phyloP scores from a whole-genome alignment of 2,888 invertebrate species.

The Brachyopa scutellaris region DNA sequence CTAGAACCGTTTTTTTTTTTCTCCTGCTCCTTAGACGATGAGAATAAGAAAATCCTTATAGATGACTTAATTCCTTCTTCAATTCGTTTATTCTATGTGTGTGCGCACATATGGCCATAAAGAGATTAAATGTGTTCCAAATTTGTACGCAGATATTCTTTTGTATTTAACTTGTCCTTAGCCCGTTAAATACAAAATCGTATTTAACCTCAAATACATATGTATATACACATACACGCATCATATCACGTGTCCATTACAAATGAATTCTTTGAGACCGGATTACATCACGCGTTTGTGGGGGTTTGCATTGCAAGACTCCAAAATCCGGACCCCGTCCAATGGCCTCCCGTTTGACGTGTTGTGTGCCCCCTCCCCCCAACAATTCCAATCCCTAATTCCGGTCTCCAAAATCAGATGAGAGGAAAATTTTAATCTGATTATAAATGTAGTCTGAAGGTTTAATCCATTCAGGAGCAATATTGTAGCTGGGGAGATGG shows the following conservation, averaged over 20 bases:
- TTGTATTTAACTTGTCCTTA: not conserved
- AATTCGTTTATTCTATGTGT: too few species aligned
- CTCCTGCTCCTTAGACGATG: too few species aligned
- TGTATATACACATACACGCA: not conserved
- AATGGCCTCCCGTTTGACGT: conserved; percentile 1
- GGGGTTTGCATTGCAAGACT: not conserved
- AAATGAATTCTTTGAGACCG: conserved; percentile 53
- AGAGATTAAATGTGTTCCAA: conserved; percentile 38
- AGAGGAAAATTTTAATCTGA: conserved; percentile 70
- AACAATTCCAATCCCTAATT: not conserved
- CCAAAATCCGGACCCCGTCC: not conserved
- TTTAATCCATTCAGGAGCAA: conserved; percentile 59
- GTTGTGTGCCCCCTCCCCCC: not conserved
- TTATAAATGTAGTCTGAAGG: conserved; percentile 65
- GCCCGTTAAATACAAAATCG: too few species aligned
- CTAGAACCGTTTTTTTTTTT: conserved; percentile 30
- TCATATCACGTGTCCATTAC: conserved; percentile 17
- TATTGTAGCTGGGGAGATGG: not conserved
- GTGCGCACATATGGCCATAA: conserved; percentile 12
- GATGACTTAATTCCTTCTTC: conserved; percentile 50
- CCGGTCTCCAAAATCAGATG: conserved; percentile 53
- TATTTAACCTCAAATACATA: too few species aligned
- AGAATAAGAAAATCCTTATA: conserved; percentile 39
- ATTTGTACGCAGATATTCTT: conserved; percentile 9
- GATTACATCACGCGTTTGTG: conserved; percentile 48